Evolutionary conservation across 2,113 vertebrate species (phyloP), one percentile per base, ranked within the genome.

Genomic region (Leptobrachium ailaonicum): DNA sequence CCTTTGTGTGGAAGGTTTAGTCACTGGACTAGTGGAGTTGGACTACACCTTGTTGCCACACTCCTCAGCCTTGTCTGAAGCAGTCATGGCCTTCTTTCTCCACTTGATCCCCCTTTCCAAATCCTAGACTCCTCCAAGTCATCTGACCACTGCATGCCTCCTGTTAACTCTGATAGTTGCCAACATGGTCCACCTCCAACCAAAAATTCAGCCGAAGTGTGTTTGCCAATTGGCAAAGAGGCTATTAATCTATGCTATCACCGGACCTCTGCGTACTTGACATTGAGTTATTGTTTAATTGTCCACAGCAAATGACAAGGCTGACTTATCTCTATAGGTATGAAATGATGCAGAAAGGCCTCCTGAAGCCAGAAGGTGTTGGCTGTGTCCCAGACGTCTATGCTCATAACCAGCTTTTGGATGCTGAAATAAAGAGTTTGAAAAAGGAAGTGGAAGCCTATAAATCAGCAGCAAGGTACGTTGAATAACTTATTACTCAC

Each of bases 361-460:
- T 81, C 12, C n/a, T 94, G 12, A 81, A 86, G n/a, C 10, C 82
- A 2, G 77, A 80, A 9, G 79, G 77, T 13, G 2, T 54, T 6
- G 91, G 71, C 2, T 83, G 86, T 47, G 91, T 96, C 41, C 95
- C 95, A 56, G 77, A 92, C 2, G 90, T 91, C n/a, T 95, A 95
- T 74, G 85, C 43, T 0, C 88, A 83, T 67, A 95, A 92, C 85
- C 90, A 94, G 86, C 82, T 92, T 1, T 89, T 98, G 40, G 88
- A 95, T 2, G 84, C 54, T 40, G 91, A 95, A 82, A 90, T 96
- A 53, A 91, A 83, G 83, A 85, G 5, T 56, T 83, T 92, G 71
- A 92, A 84, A 69, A 91, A 89, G 75, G 95, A 96, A 74, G 67
- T 91, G 76, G 94, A 94, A 41, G 88, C 83, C 70, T 94, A 88